Evolutionary conservation across 2,888 invertebrate genomes (phyloP).

Genomic region (Cephus sareptanus): DNA sequence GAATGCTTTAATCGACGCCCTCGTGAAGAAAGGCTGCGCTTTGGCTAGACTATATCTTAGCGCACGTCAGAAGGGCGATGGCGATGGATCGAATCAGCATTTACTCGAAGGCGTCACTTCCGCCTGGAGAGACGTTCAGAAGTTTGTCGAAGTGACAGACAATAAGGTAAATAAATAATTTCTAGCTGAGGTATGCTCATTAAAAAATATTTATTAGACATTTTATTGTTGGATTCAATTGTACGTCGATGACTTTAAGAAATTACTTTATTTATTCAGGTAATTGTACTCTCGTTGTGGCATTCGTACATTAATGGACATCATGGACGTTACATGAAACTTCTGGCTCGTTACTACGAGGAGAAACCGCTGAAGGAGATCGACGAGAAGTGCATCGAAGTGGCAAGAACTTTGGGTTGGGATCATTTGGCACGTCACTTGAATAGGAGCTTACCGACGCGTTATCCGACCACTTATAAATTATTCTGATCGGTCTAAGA

Average conservation of each 20-base stretch:
- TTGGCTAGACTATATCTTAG: conserved; percentile 73
- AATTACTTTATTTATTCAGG: conserved; percentile 64
- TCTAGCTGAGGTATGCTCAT: neutral
- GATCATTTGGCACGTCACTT: conserved; percentile 72
- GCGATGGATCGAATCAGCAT: conserved; percentile 58
- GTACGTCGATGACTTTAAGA: too few species aligned
- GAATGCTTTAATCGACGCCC: conserved; percentile 81
- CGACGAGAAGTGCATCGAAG: conserved; percentile 76
- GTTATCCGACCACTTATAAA: conserved; percentile 77
- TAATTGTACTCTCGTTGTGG: conserved; percentile 82
- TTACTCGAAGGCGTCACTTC: conserved; percentile 72
- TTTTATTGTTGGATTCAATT: neutral
- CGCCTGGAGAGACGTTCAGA: conserved; percentile 78
- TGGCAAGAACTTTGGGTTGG: conserved; percentile 79
- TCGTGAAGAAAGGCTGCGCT: conserved; percentile 80
- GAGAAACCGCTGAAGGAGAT: conserved; percentile 82
- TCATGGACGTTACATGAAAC: conserved; percentile 84
- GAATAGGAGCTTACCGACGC: conserved; percentile 72
- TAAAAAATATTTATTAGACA: neutral
- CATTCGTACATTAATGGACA: conserved; percentile 83
- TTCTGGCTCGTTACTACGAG: conserved; percentile 81
- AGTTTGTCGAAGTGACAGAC: conserved; percentile 84
- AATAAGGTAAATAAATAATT: conserved; percentile 71
- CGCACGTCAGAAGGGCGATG: conserved; percentile 51
- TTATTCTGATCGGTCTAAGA: conserved; percentile 72